Evolutionary conservation across 2,888 invertebrate genomes (phyloP).

Genomic region (Plagiodera versicolora): DNA sequence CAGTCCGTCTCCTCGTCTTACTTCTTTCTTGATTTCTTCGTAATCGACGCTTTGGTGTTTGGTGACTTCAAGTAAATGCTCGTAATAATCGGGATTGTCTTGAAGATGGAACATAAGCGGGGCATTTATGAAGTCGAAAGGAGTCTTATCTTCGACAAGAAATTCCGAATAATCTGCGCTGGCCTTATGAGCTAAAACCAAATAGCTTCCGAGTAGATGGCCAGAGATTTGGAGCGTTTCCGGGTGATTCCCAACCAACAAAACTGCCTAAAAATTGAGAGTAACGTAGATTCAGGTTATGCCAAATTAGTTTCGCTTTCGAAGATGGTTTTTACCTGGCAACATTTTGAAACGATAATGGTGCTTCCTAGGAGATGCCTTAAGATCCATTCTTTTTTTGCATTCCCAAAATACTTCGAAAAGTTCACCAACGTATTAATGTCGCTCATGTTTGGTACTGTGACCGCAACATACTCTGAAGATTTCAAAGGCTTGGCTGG

Average conservation of each 20-base stretch:
- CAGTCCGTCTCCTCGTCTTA: conserved; percentile 66
- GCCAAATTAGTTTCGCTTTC: not conserved
- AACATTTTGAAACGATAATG: conserved; percentile 75
- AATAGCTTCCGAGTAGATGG: conserved; percentile 83
- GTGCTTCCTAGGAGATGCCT: conserved; percentile 65
- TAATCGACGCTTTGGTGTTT: conserved; percentile 65
- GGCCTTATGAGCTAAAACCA: conserved; percentile 85
- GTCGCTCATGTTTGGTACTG: not conserved
- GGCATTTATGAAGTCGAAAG: conserved; percentile 74
- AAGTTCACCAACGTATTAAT: not conserved
- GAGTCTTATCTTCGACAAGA: conserved; percentile 42
- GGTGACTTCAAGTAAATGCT: conserved; percentile 65
- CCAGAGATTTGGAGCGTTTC: conserved; percentile 74
- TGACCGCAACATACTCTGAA: not conserved
- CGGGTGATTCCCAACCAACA: conserved; percentile 79
- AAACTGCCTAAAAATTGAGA: conserved; percentile 55
- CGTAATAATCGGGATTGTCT: conserved; percentile 67
- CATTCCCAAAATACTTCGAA: not conserved
- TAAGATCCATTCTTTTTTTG: not conserved
- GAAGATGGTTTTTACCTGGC: conserved; percentile 58
- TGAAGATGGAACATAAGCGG: conserved; percentile 81
- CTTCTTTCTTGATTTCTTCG: conserved; percentile 53
- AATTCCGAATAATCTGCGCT: conserved; percentile 70
- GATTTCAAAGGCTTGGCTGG: not conserved
- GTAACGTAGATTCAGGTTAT: too few relatives aligned